A percentile compares a stretch with the other conserved stretches of the same genome.
phyloP scores from a whole-genome alignment of 2,888 invertebrate genomes.

The Trichogramma dendrolimi region DNA sequence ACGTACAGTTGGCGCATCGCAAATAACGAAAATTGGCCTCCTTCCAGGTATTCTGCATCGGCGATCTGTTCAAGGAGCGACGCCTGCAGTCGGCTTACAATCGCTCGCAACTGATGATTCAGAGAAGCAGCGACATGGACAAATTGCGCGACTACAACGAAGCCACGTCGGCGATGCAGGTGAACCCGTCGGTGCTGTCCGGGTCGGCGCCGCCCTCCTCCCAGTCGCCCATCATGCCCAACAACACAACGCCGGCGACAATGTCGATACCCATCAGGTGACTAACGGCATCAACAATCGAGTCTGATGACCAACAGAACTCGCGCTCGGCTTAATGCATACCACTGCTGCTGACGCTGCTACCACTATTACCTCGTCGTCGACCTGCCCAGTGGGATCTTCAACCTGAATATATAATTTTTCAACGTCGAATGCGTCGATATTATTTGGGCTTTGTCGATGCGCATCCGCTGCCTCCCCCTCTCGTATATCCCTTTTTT shows the following conservation, averaged over 20 bases:
- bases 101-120: background rate
- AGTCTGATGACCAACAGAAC: conserved; percentile 45
- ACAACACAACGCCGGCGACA: too few relatives aligned
- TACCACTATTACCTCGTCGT: conserved; percentile 26
- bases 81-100: background rate
- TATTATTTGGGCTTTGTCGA: too few relatives aligned
- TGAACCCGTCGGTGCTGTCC: too few relatives aligned
- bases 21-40: too few relatives aligned
- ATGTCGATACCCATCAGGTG: conserved; percentile 39
- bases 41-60: conserved; percentile 41
- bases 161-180: too few relatives aligned
- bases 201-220: too few relatives aligned
- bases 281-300: conserved; percentile 50
- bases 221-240: too few relatives aligned
- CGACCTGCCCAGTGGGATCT: background rate
- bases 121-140: conserved; percentile 3
- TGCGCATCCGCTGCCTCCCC: too few relatives aligned
- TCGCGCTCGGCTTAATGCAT: conserved; percentile 41
- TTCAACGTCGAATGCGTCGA: too few relatives aligned
- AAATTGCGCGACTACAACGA: too few relatives aligned
- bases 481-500: too few relatives aligned
- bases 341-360: conserved; percentile 22
- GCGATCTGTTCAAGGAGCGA: conserved; percentile 42
- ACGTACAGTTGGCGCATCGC: too few relatives aligned
- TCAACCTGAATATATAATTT: background rate